Conservation (phyloP, 2,113 vertebrate genomes). For the Mustelus asterias region DNA sequence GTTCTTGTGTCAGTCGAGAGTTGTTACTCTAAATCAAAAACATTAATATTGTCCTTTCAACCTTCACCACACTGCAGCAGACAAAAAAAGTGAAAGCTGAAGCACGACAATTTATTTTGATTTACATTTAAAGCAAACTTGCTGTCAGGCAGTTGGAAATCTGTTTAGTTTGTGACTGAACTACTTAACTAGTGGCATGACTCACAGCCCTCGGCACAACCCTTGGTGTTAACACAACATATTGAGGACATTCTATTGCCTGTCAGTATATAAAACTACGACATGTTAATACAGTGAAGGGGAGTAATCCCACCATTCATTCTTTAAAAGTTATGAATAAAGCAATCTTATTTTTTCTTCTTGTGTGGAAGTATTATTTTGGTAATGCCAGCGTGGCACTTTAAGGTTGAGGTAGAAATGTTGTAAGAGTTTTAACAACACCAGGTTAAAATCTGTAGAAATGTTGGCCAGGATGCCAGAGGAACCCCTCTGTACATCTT, state of each 20-base stretch:
- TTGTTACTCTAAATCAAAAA: not conserved
- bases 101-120: conserved; percentile 10
- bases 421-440: too few species aligned
- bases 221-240: not conserved
- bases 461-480: not conserved
- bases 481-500: not conserved
- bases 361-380: not conserved
- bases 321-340: not conserved
- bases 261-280: not conserved
- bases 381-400: not conserved
- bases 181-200: not conserved
- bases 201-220: too few species aligned
- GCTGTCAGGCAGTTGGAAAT: conserved; percentile 13
- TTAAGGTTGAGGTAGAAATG: not conserved
- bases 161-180: not conserved
- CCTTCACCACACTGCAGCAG: not conserved
- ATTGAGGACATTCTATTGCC: not conserved
- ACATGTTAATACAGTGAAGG: not conserved
- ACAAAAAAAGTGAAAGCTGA: not conserved
- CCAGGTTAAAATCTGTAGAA: too few species aligned
- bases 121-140: not conserved
- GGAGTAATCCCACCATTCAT: not conserved
- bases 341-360: not conserved
- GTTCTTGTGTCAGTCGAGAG: not conserved
- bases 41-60: not conserved